Evolutionary conservation across 1,140 invertebrate genomes (phyloP).

Genomic region (Colletes latitarsis): DNA sequence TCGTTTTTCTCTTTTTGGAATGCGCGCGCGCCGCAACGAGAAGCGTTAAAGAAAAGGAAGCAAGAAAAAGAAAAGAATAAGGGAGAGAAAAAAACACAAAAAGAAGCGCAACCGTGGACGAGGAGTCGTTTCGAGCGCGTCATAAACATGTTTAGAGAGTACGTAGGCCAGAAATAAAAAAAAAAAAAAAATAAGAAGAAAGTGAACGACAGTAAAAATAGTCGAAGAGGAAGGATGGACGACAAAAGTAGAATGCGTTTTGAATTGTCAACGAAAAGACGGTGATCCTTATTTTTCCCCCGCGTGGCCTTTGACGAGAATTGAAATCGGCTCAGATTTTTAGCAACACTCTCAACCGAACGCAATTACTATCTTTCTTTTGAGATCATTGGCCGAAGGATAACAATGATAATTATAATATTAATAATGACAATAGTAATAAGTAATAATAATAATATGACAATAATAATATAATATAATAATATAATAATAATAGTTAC

Average conservation of each 20-base stretch:
- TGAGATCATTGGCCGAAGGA: conserved; percentile 78
- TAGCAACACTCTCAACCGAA: conserved; percentile 46
- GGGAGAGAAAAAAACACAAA: background rate
- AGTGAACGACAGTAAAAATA: background rate
- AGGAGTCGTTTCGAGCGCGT: conserved; percentile 32
- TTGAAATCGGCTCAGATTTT: conserved; percentile 40
- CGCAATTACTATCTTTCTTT: conserved; percentile 62
- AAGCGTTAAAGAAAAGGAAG: background rate
- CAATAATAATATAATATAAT: conserved; percentile 66
- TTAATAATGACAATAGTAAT: conserved; percentile 70
- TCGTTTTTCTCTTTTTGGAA: conserved; percentile 55
- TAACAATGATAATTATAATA: conserved; percentile 73
- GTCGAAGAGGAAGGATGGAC: background rate
- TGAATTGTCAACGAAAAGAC: conserved; percentile 29
- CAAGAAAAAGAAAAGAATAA: too few species aligned
- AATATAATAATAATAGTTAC: conserved; percentile 66
- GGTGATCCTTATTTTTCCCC: conserved; percentile 1
- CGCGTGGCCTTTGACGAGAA: conserved; percentile 39
- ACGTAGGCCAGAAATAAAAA: conserved; percentile 65
- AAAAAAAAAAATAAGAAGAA: conserved; percentile 25
- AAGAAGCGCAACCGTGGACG: conserved; percentile 18
- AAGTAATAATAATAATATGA: conserved; percentile 68
- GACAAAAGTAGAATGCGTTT: conserved; percentile 15
- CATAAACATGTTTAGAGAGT: conserved; percentile 67
- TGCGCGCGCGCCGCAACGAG: conserved; percentile 56